Evolutionary conservation across 2,888 invertebrate genomes (phyloP), one percentile per base, ranked within the genome.

Genomic region (Doris montereyensis): DNA sequence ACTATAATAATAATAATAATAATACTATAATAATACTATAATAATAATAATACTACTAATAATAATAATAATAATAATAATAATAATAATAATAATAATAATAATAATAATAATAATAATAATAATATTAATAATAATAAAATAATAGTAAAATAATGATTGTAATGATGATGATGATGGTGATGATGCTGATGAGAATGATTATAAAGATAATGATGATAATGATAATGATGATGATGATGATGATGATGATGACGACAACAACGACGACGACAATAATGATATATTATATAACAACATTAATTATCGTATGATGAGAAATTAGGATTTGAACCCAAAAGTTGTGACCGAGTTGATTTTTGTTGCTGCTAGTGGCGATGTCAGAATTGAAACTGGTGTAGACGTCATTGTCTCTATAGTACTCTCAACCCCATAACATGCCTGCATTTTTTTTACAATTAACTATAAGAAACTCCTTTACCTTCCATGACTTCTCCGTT

Each of bases 401-500:
- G n/a, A n/a, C n/a, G n/a, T n/a, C n/a, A n/a, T n/a, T n/a, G n/a
- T n/a, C n/a, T n/a, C n/a, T n/a, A n/a, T n/a, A n/a, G n/a, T n/a
- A n/a, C n/a, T n/a, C n/a, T n/a, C n/a, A n/a, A n/a, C n/a, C n/a
- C n/a, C n/a, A n/a, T n/a, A n/a, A n/a, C n/a, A n/a, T n/a, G n/a
- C n/a, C n/a, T n/a, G n/a, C n/a, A n/a, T n/a, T n/a, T n/a, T n/a
- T n/a, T n/a, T n/a, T n/a, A n/a, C n/a, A 28, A 58, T 10, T 4
- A 57, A 17, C 3, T 13, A 32, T 17, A 8, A 35, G 34, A n/a
- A 57, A 4, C 5, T 1, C 30, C 34, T 41, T 57, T 5, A 77
- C 80, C 77, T 60, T 74, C 41, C 74, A 77, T 80, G 5, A 5
- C 60, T 26, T 72, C 79, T 3, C 68, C 78, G 34, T 81, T 79